A percentile compares a stretch with the other conserved stretches of the same genome.
Evolutionary conservation across 2,888 invertebrate species (phyloP).

Genomic region (Diarsia mendica): DNA sequence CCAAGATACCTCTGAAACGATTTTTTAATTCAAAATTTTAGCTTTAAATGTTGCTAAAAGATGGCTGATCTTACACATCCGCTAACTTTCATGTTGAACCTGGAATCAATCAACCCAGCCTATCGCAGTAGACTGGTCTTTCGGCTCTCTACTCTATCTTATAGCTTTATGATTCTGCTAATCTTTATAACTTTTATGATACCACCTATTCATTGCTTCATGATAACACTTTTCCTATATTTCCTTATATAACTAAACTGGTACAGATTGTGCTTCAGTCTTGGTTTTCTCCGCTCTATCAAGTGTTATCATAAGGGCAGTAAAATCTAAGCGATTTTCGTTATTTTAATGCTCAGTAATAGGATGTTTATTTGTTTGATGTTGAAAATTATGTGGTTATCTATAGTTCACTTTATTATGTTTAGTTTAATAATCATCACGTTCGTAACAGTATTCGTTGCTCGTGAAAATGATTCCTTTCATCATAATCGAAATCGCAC

Average conservation of each 20-base stretch:
- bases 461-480: not conserved
- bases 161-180: conserved; percentile 7
- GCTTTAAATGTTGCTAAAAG: not conserved
- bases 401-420: not conserved
- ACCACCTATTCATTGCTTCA: conserved; percentile 16
- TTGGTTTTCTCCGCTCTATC: conserved; percentile 31
- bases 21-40: not conserved
- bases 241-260: conserved; percentile 26
- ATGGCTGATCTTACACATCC: not conserved
- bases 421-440: not conserved
- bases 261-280: conserved; percentile 10
- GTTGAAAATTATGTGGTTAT: conserved; percentile 18
- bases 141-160: not conserved
- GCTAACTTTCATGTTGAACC: not conserved
- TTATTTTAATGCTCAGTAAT: conserved; percentile 34
- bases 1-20: not conserved
- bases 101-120: not conserved
- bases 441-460: not conserved
- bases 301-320: conserved; percentile 31
- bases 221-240: conserved; percentile 22
- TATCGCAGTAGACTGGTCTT: not conserved
- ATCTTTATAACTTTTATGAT: conserved; percentile 40
- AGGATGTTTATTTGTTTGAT: conserved; percentile 27
- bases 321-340: conserved; percentile 36
- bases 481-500: not conserved